These are phyloP conservation scores for Nowickia ferox DNA, from an alignment of 2,888 invertebrate genomes.

Conservation along the genomic window DNA sequence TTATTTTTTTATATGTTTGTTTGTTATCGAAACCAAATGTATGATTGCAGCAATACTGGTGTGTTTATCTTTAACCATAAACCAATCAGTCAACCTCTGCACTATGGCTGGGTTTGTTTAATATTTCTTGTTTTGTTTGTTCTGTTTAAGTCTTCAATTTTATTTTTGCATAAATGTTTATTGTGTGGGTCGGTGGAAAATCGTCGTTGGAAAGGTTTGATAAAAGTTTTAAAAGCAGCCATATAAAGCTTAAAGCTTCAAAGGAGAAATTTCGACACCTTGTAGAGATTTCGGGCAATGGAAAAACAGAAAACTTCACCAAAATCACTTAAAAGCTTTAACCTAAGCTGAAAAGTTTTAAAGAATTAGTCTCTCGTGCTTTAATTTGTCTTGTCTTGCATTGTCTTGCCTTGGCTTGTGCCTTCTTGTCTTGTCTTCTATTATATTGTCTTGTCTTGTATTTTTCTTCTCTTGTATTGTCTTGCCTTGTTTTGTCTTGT, in stretches of 20 bases:
- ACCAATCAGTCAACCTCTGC: neutral
- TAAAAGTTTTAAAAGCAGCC: neutral
- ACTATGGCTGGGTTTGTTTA: conserved; percentile 18
- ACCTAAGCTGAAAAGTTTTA: no score
- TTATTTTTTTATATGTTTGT: conserved; percentile 48
- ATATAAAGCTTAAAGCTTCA: neutral
- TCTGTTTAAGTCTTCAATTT: neutral
- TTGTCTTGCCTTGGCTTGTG: no score
- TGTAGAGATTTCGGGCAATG: no score
- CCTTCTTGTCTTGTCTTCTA: no score
- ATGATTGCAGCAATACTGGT: conserved; percentile 28
- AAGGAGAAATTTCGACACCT: no score
- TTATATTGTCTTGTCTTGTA: no score
- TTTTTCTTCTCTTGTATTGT: no score
- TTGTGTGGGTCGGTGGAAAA: neutral
- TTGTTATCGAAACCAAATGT: conserved; percentile 58
- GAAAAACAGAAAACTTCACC: no score
- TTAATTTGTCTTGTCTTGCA: no score
- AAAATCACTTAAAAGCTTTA: no score
- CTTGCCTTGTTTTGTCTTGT: no score
- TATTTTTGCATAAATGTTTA: conserved; percentile 30
- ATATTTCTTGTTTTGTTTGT: conserved; percentile 12
- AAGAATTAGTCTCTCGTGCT: no score
- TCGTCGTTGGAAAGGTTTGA: neutral
- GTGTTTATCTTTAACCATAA: conserved; percentile 8